Base-by-base conservation (phyloP, 2,888 invertebrate species). In the Perithous albicinctus region DNA sequence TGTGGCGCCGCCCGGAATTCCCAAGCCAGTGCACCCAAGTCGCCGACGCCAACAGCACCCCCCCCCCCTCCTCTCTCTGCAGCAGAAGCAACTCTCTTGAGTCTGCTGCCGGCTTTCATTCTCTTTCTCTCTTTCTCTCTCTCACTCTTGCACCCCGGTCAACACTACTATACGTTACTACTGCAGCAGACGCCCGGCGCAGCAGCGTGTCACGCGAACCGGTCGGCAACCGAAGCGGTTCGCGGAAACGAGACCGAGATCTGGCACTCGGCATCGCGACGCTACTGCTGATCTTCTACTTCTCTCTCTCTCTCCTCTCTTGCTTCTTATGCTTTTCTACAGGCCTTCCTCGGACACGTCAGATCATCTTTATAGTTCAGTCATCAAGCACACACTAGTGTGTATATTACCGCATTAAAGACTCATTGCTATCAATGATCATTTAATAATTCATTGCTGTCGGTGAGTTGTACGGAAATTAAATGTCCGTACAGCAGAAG, bases 1-100 rank as follows among this genome's bases (percentile, higher is more conserved):
- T 93, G 94, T 94, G 94, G 94, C 94, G 94, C 94, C 94, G 83
- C 80, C 51, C 77, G 94, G 94, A 94, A 94, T 93, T 91, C 93
- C 92, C 91, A 93, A 93, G 94, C 93, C 90, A 93, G 94, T 93
- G 93, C 93, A 93, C 84, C 90, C 92, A 51, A 74, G 56, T 66
- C 80, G 72, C 59, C 43, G 70, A 23, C 70, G 51, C 35, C 56
- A 46, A 69, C 85, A 35, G 69, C 77, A 64, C 56, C 77, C 69
- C 56, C 38, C n/a, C 56, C 66, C 56, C 38, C 67, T 56, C 20
- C 61, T 7, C 66, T 67, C 38, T 43, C 35, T 12, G 26, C 10
- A 29, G 12, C 63, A n/a, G n/a, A n/a, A n/a, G n/a, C n/a, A n/a
- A n/a, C n/a, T n/a, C n/a, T 59, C 48, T 12, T 51, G 38, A n/a